A percentile compares a stretch with the other conserved stretches of the same genome.
phyloP scores from a whole-genome alignment of 2,797 vertebrate species.

The Ptychadena robeensis region DNA sequence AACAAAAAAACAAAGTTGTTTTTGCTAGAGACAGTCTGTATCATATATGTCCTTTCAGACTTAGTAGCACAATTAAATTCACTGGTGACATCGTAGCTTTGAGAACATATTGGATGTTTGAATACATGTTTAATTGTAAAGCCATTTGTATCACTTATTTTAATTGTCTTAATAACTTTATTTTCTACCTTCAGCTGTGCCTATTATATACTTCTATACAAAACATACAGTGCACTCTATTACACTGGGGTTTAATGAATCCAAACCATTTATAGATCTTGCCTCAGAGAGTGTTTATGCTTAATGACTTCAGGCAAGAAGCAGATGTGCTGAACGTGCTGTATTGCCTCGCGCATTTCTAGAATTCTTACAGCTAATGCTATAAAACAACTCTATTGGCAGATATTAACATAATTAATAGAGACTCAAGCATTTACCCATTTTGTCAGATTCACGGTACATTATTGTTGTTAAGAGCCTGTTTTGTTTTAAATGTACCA shows the following conservation, averaged over 20 bases:
- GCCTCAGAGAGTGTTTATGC: conserved; percentile 22
- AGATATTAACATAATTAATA: conserved; percentile 19
- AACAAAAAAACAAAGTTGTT: too few species aligned
- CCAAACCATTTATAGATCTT: conserved; percentile 8
- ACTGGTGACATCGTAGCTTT: neutral
- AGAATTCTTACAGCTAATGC: neutral
- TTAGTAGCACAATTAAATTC: too few species aligned
- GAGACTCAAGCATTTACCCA: neutral
- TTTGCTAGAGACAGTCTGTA: too few species aligned
- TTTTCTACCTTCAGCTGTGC: neutral
- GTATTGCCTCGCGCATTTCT: conserved; percentile 2
- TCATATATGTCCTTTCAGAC: too few species aligned
- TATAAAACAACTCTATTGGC: neutral
- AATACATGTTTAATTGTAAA: neutral
- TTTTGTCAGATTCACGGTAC: neutral
- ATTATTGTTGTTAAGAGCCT: neutral
- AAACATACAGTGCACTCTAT: conserved; percentile 10
- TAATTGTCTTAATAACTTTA: neutral
- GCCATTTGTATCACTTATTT: neutral
- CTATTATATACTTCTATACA: neutral
- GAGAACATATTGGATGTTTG: neutral
- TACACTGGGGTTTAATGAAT: conserved; percentile 14
- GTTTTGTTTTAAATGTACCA: neutral
- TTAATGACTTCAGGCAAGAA: conserved; percentile 1
- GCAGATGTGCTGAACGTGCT: conserved; percentile 14